phyloP scores from a whole-genome alignment of 2,888 invertebrate genomes.

The Stramonita haemastoma region DNA sequence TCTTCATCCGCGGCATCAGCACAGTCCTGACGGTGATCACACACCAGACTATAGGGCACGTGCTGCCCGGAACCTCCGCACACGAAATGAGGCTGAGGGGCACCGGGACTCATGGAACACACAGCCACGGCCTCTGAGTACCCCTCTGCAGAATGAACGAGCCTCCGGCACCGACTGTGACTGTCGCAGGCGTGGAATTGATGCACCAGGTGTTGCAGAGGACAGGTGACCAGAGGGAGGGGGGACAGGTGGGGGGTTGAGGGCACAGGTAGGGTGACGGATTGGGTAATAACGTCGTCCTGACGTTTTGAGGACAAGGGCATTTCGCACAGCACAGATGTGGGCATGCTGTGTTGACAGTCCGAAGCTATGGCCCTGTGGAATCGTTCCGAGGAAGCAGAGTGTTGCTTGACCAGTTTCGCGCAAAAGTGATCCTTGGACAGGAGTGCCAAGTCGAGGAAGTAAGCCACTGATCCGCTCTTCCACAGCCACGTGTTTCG shows the following conservation, averaged over 20 bases:
- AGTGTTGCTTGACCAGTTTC: neutral
- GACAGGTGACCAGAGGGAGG: neutral
- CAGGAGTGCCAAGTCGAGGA: neutral
- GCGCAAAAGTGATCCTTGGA: neutral
- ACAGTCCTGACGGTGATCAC: neutral
- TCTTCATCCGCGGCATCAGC: neutral
- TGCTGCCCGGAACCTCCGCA: neutral
- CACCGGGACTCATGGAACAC: neutral
- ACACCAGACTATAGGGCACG: slow-evolving; percentile 7
- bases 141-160: neutral
- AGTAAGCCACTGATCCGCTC: neutral
- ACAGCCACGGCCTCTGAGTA: neutral
- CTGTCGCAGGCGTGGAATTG: neutral
- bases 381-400: neutral
- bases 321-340: neutral
- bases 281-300: neutral
- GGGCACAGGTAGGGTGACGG: neutral
- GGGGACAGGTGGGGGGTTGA: neutral
- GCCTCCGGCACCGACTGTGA: neutral
- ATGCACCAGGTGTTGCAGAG: neutral
- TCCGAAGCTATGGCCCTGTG: neutral
- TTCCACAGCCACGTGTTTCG: neutral
- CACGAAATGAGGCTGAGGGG: neutral
- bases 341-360: neutral
- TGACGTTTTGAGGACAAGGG: neutral